phyloP scores from a whole-genome alignment of 2,113 vertebrate species.

The Pteropus alecto region DNA sequence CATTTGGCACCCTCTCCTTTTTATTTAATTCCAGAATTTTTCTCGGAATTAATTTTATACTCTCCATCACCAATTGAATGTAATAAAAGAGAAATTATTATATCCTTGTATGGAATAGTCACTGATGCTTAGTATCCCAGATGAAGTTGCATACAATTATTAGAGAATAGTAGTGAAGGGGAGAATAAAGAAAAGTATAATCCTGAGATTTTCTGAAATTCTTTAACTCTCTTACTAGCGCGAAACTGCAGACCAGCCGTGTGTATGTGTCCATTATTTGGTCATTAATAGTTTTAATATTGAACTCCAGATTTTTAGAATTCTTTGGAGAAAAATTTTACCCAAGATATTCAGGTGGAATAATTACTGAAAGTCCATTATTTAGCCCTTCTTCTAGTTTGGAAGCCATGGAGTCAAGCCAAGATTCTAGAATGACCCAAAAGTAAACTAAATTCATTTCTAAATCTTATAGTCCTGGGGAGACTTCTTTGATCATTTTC shows the following conservation, averaged over 20 bases:
- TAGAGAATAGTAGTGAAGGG: not conserved
- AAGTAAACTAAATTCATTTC: not conserved
- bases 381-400: not conserved
- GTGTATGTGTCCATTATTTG: not conserved
- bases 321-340: conserved; percentile 28
- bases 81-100: not conserved
- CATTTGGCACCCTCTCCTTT: not conserved
- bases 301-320: not conserved
- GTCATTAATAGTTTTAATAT: not conserved
- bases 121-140: not conserved
- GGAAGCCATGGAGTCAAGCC: not conserved
- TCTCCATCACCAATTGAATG: not conserved
- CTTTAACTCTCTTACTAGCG: not conserved
- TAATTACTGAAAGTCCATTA: not conserved
- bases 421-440: not conserved
- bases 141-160: not conserved
- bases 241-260: not conserved
- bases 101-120: not conserved
- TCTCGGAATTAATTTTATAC: not conserved
- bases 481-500: not conserved
- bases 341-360: not conserved
- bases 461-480: not conserved
- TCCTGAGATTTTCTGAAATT: not conserved
- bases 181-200: not conserved
- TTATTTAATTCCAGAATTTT: not conserved